phyloP scores from a whole-genome alignment of 2,797 vertebrate genomes.

The Podarcis lilfordi region DNA sequence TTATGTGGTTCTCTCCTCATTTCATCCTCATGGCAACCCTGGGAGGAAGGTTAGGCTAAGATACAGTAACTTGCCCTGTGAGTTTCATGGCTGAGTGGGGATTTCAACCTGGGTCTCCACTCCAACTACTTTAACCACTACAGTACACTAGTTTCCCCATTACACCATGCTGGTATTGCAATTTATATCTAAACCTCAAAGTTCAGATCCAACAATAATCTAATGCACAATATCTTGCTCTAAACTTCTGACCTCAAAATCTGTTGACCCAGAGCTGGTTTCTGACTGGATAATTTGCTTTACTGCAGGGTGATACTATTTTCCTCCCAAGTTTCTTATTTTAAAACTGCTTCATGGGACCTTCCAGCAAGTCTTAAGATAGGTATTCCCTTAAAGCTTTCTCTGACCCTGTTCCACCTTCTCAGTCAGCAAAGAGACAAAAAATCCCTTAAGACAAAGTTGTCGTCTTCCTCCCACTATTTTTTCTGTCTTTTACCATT shows the following conservation, averaged over 20 bases:
- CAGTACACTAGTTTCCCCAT: too few relatives aligned
- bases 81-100: too few relatives aligned
- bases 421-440: neutral
- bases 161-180: neutral
- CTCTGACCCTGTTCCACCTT: conserved; percentile 1
- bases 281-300: conserved; percentile 6
- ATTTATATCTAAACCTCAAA: neutral
- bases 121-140: too few relatives aligned
- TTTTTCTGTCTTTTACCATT: neutral
- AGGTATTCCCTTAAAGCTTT: conserved; percentile 16
- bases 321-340: conserved; percentile 5
- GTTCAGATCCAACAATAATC: conserved; percentile 1
- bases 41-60: too few relatives aligned
- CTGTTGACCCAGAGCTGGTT: neutral
- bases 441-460: conserved; percentile 12
- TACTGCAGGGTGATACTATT: neutral
- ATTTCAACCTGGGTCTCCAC: too few relatives aligned
- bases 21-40: too few relatives aligned
- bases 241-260: neutral
- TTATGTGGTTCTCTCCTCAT: too few relatives aligned
- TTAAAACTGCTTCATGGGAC: neutral
- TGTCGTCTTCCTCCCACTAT: neutral
- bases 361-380: neutral
- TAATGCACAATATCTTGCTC: neutral
- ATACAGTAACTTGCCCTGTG: too few relatives aligned